phyloP scores from a whole-genome alignment of 2,888 invertebrate species.

The Limnephilus rhombicus region DNA sequence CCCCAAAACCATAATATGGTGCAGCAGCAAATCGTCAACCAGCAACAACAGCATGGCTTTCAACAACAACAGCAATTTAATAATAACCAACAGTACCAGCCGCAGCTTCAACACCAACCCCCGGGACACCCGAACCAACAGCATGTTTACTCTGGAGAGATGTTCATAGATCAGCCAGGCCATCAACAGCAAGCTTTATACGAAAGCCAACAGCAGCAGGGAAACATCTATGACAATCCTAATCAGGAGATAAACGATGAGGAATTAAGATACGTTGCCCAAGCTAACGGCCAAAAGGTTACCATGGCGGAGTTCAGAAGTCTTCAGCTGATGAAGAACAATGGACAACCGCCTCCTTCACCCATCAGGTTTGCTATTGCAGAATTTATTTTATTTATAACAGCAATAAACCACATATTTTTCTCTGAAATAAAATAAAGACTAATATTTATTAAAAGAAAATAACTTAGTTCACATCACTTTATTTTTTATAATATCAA shows the following conservation, averaged over 20 bases:
- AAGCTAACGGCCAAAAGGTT: slow-evolving; percentile 74
- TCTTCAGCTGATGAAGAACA: slow-evolving; percentile 69
- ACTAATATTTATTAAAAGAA: no score
- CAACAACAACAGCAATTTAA: slow-evolving; percentile 52
- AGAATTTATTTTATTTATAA: not conserved
- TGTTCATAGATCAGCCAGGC: slow-evolving; percentile 65
- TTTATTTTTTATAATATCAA: no score
- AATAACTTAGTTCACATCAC: no score
- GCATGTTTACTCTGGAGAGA: slow-evolving; percentile 57
- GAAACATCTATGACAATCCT: slow-evolving; percentile 69
- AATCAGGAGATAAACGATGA: slow-evolving; percentile 73
- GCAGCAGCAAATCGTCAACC: slow-evolving; percentile 57
- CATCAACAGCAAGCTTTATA: slow-evolving; percentile 62
- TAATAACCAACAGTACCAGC: slow-evolving; percentile 59
- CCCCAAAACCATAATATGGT: slow-evolving; percentile 44
- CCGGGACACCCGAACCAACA: slow-evolving; percentile 62
- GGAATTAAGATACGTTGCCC: slow-evolving; percentile 73
- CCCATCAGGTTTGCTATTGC: slow-evolving; percentile 32
- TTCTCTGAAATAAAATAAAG: not conserved
- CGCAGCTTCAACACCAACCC: slow-evolving; percentile 64
- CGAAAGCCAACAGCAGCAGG: slow-evolving; percentile 67
- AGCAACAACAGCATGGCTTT: slow-evolving; percentile 57
- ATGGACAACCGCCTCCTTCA: slow-evolving; percentile 63
- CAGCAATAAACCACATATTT: not conserved
- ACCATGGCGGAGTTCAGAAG: slow-evolving; percentile 75